Base-by-base conservation (phyloP, 2,797 vertebrate genomes). In the Tamandua tetradactyla region DNA sequence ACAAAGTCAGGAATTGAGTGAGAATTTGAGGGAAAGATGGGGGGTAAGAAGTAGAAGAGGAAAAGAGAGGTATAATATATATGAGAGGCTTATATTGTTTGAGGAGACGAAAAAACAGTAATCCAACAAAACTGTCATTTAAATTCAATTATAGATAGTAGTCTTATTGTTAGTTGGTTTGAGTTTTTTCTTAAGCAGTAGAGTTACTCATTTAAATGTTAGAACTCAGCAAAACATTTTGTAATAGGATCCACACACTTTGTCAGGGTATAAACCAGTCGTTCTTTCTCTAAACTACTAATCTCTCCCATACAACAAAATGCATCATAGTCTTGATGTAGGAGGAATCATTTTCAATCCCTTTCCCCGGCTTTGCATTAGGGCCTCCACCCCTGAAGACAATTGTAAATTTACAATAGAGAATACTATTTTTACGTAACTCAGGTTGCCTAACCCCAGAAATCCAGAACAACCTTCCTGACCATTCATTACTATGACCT, bases 141-240 rank as follows among this genome's bases (percentile, higher is more conserved):
- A 55, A 82, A 14, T 13, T 89, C 88, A 61, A 30, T 18, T n/a
- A 57, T 68, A 83, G 18, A 74, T 7, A 94, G 5, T 69, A 61
- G 17, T 83, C n/a, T 68, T 94, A 88, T 66, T 93, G 22, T 59
- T 88, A 71, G 82, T 66, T 61, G 86, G 37, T 84, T 52, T 89
- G 66, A 25, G 2, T 18, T 47, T 57, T 72, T 80, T 66, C 47
- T 18, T 5, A 78, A 49, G 12, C 3, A 76, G 7, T 61, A 84
- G 17, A 55, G 57, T 69, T 78, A 37, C 9, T 42, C 49, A 71
- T 87, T 80, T 66, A 74, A 93, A 80, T 87, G 69, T 62, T 59
- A 89, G 18, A 49, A 32, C 5, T 74, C 71, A 83, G 9, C 12
- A 94, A 95, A 42, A 74, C 32, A 27, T 32, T 49, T 52, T 59